Evolutionary conservation across 1,140 invertebrate species (phyloP).

Genomic region (Lutraria rhynchaena): DNA sequence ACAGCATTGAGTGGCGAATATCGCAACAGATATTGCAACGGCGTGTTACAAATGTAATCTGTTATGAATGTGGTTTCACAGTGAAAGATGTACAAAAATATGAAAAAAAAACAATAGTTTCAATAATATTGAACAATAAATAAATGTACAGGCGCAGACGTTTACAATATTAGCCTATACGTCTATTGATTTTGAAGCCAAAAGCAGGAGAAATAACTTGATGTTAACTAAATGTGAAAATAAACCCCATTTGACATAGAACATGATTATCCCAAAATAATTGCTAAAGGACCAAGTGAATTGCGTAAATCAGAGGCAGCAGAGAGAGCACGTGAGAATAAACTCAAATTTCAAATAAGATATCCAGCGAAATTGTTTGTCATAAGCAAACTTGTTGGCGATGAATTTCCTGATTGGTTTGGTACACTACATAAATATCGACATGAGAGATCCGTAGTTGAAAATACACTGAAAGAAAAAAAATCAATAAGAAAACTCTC

Average conservation of each 20-base stretch:
- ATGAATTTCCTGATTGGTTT: conserved; percentile 44
- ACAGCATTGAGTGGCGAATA: too few relatives aligned
- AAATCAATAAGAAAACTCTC: neutral
- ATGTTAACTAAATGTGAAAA: conserved; percentile 20
- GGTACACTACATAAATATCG: conserved; percentile 1
- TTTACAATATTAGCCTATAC: conserved; percentile 21
- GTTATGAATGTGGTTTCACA: too few relatives aligned
- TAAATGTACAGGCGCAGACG: neutral
- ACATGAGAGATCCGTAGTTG: neutral
- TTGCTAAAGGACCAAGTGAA: conserved; percentile 1
- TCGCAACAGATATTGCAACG: too few relatives aligned
- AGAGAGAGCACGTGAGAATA: neutral
- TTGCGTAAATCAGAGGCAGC: conserved; percentile 30
- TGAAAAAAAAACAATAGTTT: neutral
- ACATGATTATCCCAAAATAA: conserved; percentile 33
- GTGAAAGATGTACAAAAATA: too few relatives aligned
- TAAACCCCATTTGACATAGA: conserved; percentile 8
- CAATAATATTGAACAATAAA: neutral
- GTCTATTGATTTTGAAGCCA: conserved; percentile 38
- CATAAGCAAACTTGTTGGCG: conserved; percentile 4
- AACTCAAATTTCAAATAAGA: conserved; percentile 22
- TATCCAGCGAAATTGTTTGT: conserved; percentile 36
- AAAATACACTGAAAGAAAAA: neutral
- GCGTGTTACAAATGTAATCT: too few relatives aligned
- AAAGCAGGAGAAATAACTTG: conserved; percentile 43